A percentile compares a stretch with the other conserved stretches of the same genome.
Conservation (phyloP, 2,113 vertebrate species). For the Protobothrops flavoviridis region DNA sequence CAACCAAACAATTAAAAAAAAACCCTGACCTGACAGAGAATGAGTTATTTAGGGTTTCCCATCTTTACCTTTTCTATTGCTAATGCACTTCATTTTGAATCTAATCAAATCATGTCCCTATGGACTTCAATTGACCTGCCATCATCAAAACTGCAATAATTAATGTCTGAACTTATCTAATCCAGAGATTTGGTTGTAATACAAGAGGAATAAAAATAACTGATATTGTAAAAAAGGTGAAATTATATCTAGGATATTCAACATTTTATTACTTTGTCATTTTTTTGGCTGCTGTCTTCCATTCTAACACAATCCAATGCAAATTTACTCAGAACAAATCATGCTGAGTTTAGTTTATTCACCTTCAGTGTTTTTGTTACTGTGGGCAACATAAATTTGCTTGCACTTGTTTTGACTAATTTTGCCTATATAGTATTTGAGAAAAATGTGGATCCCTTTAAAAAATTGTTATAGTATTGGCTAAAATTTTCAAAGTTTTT, state of each 20-base stretch:
- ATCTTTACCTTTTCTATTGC: conserved; percentile 30
- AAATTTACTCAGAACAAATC: background rate
- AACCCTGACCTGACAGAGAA: conserved; percentile 25
- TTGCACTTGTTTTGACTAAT: background rate
- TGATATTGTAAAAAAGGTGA: background rate
- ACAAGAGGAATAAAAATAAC: background rate
- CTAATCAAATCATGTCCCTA: conserved; percentile 1
- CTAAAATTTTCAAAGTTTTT: background rate
- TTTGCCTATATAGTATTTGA: background rate
- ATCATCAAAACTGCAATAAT: background rate
- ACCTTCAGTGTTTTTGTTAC: background rate
- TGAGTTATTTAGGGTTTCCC: conserved; percentile 20
- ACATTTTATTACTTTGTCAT: background rate
- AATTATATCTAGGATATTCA: background rate
- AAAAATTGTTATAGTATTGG: background rate
- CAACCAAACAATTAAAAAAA: background rate
- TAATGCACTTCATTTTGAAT: conserved; percentile 6
- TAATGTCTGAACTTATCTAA: fast-evolving
- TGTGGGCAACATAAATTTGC: background rate
- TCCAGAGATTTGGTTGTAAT: background rate
- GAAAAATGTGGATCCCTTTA: background rate
- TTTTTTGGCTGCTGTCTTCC: background rate
- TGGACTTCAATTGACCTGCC: background rate
- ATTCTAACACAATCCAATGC: background rate
- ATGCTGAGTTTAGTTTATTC: background rate